Evolutionary conservation across 1,140 invertebrate species (phyloP), one percentile per base, ranked within the genome.

Genomic region (Drosophila pandora): DNA sequence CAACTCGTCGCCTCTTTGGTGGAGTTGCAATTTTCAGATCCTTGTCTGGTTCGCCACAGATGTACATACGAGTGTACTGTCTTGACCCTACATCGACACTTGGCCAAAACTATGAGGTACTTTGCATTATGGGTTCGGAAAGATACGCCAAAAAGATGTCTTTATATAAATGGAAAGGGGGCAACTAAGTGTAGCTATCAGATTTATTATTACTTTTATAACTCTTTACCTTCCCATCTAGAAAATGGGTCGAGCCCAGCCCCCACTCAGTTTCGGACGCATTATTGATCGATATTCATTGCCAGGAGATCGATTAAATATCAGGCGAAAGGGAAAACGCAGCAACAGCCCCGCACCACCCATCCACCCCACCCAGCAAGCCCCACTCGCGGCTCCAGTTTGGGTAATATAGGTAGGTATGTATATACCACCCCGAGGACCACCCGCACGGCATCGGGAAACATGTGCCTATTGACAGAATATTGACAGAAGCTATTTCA

Each of bases 401-500:
- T 56, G 59, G 58, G 59, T 13, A 37, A 69, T 69, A 28, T 32
- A 32, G 9, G 9, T 32, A 9, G 8, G 32, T 32, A 32, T 32
- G 34, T 37, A 37, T 37, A 37, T 53, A 43, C 61, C 50, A 53
- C 39, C 64, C 59, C 58, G 61, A 58, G 34, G 21, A 49, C 56
- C 43, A 43, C 65, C 72, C 79, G 71, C 60, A 78, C 80, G 60
- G 67, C 60, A 71, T 57, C 57, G 62, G 69, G 61, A 88, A 82
- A 88, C 70, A 78, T 82, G 74, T 82, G 83, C 82, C 63, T 80
- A 87, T 90, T 90, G 85, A 90, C 85, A 90, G 79, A 90, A 90
- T 90, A 90, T 90, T 87, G 87, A 90, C 85, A 87, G 85, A 90
- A 90, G 82, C 83, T 87, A 88, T 87, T 87, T 87, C 83, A 88